Evolutionary conservation across 2,113 vertebrate genomes (phyloP), one percentile per base, ranked within the genome.

Genomic region (Ceyx margarethae): DNA sequence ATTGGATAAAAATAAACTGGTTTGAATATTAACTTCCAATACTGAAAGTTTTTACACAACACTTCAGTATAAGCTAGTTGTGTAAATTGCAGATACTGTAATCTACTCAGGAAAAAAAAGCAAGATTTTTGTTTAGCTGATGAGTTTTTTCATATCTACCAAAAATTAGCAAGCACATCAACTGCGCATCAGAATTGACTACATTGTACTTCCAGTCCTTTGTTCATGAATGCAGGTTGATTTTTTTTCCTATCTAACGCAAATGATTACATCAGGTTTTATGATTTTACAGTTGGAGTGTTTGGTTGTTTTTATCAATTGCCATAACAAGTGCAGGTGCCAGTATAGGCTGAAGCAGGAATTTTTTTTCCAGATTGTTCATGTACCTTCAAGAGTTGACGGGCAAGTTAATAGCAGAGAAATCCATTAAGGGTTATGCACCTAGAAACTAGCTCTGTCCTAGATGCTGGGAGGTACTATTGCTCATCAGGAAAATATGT

Each of bases 151-250:
- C 3, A 20, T 4, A 22, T 10, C 0, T 16, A 15, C 10, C 13
- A 28, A 19, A 4, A 71, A 19, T n/a, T 20, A 11, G 15, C 42
- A 20, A 3, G 25, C 29, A 1, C 8, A 0, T 3, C 15, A 18
- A 25, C 15, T 19, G 40, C 1, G 0, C 6, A 0, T 1, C 18
- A 4, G 8, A 54, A 11, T 16, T 4, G 13, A 4, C 65, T 78
- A 19, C 5, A 0, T 3, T 26, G 4, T 1, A 1, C 14, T 28
- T 31, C 10, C 10, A 11, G 6, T 3, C 33, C 14, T 6, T 2
- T 2, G 11, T 10, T 11, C 4, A 1, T 1, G 6, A 6, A 6
- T 4, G 1, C 18, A 28, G 15, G 6, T 3, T 18, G 15, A 1
- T 7, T 48, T 21, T 64, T 33, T 33, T 50, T 50, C 6, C 23